phyloP scores from a whole-genome alignment of 1,140 invertebrate genomes.

The Oedothorax gibbosus region DNA sequence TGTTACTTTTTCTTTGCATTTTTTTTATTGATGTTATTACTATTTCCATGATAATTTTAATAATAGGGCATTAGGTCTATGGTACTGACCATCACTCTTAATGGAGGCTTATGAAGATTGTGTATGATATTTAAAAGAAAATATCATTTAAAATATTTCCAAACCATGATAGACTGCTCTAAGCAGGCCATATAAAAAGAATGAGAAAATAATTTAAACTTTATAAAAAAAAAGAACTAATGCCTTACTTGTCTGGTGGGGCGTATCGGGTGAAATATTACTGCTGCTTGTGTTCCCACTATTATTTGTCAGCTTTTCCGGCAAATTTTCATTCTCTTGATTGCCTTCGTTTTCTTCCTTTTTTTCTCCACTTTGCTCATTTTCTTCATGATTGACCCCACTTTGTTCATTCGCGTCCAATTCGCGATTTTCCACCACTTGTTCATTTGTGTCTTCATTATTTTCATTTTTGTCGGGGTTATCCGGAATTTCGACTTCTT shows the following conservation, averaged over 20 bases:
- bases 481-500: not conserved
- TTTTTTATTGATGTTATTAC: too few relatives aligned
- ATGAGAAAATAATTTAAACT: not conserved
- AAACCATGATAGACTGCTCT: too few relatives aligned
- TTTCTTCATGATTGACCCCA: constrained; percentile 16
- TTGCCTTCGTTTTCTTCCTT: constrained; percentile 26
- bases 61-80: too few relatives aligned
- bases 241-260: constrained; percentile 55
- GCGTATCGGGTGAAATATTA: not conserved
- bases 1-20: too few relatives aligned
- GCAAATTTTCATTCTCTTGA: not conserved
- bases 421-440: constrained; percentile 20
- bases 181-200: not conserved
- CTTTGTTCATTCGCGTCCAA: not conserved
- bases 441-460: not conserved
- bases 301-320: too few relatives aligned
- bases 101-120: too few relatives aligned
- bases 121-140: too few relatives aligned
- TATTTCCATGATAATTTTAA: too few relatives aligned
- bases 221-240: constrained; percentile 3
- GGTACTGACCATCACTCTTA: too few relatives aligned
- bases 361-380: constrained; percentile 16
- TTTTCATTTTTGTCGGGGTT: constrained; percentile 2
- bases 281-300: too few relatives aligned
- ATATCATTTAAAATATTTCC: too few relatives aligned